Conservation (phyloP, 2,113 vertebrate species). For the Trematocara macrostoma region DNA sequence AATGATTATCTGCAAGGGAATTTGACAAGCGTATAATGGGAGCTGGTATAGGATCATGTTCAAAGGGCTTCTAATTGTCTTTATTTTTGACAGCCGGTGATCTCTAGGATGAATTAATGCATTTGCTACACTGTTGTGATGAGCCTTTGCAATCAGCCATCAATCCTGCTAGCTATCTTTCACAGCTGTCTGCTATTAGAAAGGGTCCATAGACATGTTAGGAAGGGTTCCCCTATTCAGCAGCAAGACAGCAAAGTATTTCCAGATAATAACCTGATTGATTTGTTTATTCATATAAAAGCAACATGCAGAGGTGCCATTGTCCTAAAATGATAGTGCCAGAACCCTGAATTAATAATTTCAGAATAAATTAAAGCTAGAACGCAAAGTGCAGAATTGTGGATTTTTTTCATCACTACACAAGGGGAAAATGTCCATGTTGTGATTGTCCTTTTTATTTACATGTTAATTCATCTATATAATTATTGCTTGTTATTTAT, state of each 20-base stretch:
- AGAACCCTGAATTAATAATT: not conserved
- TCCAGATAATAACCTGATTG: not conserved
- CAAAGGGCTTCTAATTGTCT: conserved; percentile 42
- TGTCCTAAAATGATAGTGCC: not conserved
- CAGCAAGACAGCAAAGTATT: not conserved
- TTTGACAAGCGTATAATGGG: conserved; percentile 13
- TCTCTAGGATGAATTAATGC: conserved; percentile 15
- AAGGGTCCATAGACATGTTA: not conserved
- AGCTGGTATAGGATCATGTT: conserved; percentile 23
- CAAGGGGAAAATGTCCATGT: not conserved
- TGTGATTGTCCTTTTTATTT: not conserved
- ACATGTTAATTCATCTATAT: not conserved
- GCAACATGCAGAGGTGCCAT: not conserved
- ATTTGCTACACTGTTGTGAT: conserved; percentile 4
- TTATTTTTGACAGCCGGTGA: conserved; percentile 32
- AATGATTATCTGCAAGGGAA: conserved; percentile 33
- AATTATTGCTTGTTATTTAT: not conserved
- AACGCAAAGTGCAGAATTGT: not conserved
- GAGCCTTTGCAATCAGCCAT: conserved; percentile 2
- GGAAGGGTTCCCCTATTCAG: not conserved
- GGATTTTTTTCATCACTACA: not conserved
- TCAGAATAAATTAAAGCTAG: not conserved
- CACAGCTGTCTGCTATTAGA: not conserved
- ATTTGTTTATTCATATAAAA: not conserved
- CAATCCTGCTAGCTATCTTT: not conserved